Conservation (phyloP, 2,113 vertebrate species). For the Stictonetta naevosa region DNA sequence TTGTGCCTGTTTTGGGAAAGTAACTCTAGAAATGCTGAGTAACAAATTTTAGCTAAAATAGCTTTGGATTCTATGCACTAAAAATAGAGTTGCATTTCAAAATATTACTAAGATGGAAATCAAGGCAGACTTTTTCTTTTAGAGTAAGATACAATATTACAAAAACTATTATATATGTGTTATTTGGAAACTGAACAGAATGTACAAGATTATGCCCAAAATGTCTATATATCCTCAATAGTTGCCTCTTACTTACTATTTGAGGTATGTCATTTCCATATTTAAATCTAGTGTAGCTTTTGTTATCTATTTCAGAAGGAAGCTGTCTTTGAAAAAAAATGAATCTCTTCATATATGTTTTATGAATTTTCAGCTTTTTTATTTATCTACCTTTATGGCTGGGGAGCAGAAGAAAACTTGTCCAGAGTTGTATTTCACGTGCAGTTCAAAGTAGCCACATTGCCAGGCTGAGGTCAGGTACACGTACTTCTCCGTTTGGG, state of each 20-base stretch:
- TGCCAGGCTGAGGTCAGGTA: neutral
- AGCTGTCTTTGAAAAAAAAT: neutral
- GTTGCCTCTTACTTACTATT: neutral
- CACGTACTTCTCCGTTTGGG: accelerated
- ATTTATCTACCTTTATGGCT: neutral
- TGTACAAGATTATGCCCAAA: neutral
- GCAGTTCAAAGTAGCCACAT: neutral
- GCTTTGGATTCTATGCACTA: neutral
- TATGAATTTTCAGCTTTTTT: neutral
- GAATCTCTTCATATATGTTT: neutral
- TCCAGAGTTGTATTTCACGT: neutral
- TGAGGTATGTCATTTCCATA: neutral
- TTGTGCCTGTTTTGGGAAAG: neutral
- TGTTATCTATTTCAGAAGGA: neutral
- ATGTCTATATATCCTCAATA: neutral
- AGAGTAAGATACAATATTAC: neutral
- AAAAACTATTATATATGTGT: neutral
- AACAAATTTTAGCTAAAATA: neutral
- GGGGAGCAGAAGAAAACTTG: neutral
- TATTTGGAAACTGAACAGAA: neutral
- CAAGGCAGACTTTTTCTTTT: neutral
- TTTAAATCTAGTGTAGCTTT: neutral
- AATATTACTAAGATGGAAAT: neutral
- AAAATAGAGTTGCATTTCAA: neutral
- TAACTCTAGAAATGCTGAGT: neutral